These are phyloP conservation scores for Henricia sp. DNA, from an alignment of 53 echinoderm and acorn worm genomes.

Conservation along the genomic window DNA sequence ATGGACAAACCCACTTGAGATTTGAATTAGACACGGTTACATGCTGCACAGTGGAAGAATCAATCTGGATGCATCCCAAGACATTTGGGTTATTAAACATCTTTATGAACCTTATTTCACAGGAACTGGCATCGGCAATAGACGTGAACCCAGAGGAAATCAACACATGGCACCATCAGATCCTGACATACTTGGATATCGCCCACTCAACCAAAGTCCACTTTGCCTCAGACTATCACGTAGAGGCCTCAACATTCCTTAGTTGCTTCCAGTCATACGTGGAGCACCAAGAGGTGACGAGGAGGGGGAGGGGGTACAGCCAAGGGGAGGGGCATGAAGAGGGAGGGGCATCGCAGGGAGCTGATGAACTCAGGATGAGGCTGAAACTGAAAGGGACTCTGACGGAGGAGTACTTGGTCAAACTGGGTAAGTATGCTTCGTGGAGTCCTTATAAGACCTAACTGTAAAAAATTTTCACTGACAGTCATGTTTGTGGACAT, in stretches of 20 bases:
- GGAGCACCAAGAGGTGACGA: constrained; percentile 56
- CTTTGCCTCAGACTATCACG: constrained; percentile 74
- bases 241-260: constrained; percentile 86
- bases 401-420: constrained; percentile 78
- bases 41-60: too few relatives aligned
- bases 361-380: constrained; percentile 70
- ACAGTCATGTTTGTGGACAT: too few relatives aligned
- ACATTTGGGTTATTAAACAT: neutral
- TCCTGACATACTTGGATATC: constrained; percentile 64
- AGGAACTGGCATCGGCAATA: constrained; percentile 76
- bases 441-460: too few relatives aligned
- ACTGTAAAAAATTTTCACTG: too few relatives aligned
- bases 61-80: too few relatives aligned
- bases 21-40: too few relatives aligned
- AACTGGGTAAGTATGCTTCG: constrained; percentile 75
- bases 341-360: constrained; percentile 41
- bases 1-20: too few relatives aligned
- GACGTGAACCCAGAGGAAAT: constrained; percentile 58
- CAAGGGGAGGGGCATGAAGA: constrained; percentile 47
- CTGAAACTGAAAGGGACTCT: constrained; percentile 77
- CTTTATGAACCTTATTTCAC: neutral
- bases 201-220: constrained; percentile 80
- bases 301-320: constrained; percentile 11
- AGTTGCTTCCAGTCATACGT: constrained; percentile 86
- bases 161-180: constrained; percentile 59